Evolutionary conservation across 2,113 vertebrate genomes (phyloP).

Genomic region (Spea bombifrons): DNA sequence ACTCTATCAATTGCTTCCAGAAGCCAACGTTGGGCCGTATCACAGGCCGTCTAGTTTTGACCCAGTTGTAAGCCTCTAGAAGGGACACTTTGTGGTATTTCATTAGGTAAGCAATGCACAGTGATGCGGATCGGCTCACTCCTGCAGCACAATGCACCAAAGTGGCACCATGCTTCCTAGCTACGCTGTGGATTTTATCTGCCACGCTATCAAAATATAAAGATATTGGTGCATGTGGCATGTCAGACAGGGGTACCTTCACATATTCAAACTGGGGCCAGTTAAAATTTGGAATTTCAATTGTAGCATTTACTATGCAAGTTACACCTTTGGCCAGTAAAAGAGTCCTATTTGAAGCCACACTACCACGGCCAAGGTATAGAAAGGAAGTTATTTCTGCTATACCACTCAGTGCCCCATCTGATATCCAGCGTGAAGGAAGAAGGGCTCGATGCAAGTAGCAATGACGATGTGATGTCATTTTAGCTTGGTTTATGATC

Average conservation of each 20-base stretch:
- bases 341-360: slow-evolving; percentile 91
- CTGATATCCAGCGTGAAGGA: slow-evolving; percentile 82
- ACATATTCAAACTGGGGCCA: slow-evolving; percentile 96
- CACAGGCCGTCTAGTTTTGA: slow-evolving; percentile 87
- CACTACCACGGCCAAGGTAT: slow-evolving; percentile 90
- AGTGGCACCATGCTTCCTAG: slow-evolving; percentile 86
- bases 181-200: slow-evolving; percentile 92
- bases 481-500: slow-evolving; percentile 50
- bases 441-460: slow-evolving; percentile 78
- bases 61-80: slow-evolving; percentile 92
- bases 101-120: slow-evolving; percentile 97
- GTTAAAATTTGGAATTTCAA: slow-evolving; percentile 95
- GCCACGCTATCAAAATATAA: slow-evolving; percentile 94
- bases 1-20: slow-evolving; percentile 96
- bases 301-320: slow-evolving; percentile 92
- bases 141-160: slow-evolving; percentile 93
- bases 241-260: slow-evolving; percentile 92
- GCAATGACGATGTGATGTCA: slow-evolving; percentile 91
- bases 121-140: slow-evolving; percentile 90
- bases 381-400: slow-evolving; percentile 93
- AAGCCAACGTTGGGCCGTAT: slow-evolving; percentile 94
- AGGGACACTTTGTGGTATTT: slow-evolving; percentile 89
- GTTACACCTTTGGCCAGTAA: slow-evolving; percentile 92
- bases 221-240: slow-evolving; percentile 91
- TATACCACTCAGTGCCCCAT: slow-evolving; percentile 83